Evolutionary conservation across 2,888 invertebrate species (phyloP).

Genomic region (Patella pellucida): DNA sequence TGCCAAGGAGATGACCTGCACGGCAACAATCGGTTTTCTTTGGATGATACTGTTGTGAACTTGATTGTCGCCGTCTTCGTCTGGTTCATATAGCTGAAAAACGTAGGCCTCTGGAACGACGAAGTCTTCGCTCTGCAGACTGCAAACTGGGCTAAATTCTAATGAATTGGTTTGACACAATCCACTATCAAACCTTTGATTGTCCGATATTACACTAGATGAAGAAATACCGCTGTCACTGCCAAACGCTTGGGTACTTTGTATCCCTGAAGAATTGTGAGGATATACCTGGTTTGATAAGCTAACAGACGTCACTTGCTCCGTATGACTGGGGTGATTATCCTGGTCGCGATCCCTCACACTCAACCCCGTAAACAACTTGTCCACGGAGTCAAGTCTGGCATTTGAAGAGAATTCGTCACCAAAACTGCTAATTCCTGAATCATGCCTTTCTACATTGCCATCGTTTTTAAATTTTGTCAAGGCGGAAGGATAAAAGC

Average conservation of each 20-base stretch:
- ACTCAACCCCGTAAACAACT: neutral
- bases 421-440: too few relatives aligned
- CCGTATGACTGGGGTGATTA: too few relatives aligned
- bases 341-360: neutral
- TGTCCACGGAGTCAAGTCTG: neutral
- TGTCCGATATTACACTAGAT: neutral
- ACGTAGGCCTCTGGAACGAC: slow-evolving; percentile 14
- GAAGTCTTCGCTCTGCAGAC: neutral
- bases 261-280: too few relatives aligned
- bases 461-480: too few relatives aligned
- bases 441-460: too few relatives aligned
- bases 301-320: too few relatives aligned
- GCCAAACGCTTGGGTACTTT: too few relatives aligned
- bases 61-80: slow-evolving; percentile 64
- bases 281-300: too few relatives aligned
- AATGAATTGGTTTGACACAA: neutral
- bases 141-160: neutral
- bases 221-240: too few relatives aligned
- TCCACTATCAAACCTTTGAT: neutral
- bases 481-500: too few relatives aligned
- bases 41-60: slow-evolving; percentile 85
- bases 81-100: slow-evolving; percentile 46
- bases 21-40: slow-evolving; percentile 81
- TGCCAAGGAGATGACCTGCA: slow-evolving; percentile 82
- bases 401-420: too few relatives aligned